Percentiles rank a stretch among this genome's conserved stretches.
phyloP scores from a whole-genome alignment of 2,888 invertebrate species.

The Dasypolia templi region DNA sequence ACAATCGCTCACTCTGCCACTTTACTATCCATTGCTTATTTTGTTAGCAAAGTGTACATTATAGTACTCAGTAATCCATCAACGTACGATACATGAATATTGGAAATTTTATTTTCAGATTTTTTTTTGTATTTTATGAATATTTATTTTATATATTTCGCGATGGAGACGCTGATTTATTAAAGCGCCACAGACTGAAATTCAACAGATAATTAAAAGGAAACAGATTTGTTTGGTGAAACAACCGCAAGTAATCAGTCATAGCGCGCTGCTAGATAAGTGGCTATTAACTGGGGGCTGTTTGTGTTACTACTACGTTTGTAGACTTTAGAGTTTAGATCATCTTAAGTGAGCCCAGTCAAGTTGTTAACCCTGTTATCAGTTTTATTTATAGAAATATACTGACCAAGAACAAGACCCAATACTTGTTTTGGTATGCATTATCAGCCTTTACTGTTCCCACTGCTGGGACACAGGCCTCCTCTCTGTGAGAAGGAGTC shows the following conservation, averaged over 20 bases:
- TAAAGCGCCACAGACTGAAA: slow-evolving; percentile 51
- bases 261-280: slow-evolving; percentile 19
- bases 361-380: neutral
- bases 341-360: neutral
- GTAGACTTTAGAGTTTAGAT: slow-evolving; percentile 18
- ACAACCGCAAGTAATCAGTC: slow-evolving; percentile 30
- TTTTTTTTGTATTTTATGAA: slow-evolving; percentile 66
- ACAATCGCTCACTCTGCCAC: slow-evolving; percentile 23
- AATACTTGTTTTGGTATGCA: neutral
- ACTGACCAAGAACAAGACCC: neutral
- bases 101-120: slow-evolving; percentile 31
- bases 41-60: slow-evolving; percentile 25
- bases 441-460: too few species aligned
- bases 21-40: slow-evolving; percentile 48
- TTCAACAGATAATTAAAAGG: slow-evolving; percentile 47
- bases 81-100: slow-evolving; percentile 31
- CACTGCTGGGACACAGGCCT: too few species aligned
- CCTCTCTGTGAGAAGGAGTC: too few species aligned
- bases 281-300: slow-evolving; percentile 39
- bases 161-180: slow-evolving; percentile 68
- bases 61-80: slow-evolving; percentile 35
- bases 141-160: slow-evolving; percentile 72
- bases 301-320: slow-evolving; percentile 22
- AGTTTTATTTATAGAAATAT: neutral
- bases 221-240: slow-evolving; percentile 52